These are phyloP conservation scores for Australoheros scitulus DNA, from an alignment of 2,113 vertebrate species.

Conservation along the genomic window DNA sequence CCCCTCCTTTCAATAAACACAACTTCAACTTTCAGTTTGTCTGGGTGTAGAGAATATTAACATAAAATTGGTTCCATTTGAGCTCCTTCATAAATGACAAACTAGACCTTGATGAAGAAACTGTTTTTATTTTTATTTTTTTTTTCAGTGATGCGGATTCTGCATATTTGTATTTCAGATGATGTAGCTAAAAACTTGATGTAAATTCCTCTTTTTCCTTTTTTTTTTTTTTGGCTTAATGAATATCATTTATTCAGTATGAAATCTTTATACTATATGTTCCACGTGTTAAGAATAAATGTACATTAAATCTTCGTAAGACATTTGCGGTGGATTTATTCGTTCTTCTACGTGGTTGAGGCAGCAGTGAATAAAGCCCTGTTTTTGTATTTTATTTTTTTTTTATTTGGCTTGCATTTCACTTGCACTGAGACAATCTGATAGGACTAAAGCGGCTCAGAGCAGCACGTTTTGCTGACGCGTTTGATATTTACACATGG, in stretches of 20 bases:
- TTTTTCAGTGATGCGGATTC: constrained; percentile 92
- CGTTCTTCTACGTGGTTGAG: not conserved
- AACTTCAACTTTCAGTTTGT: constrained; percentile 87
- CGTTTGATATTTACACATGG: not conserved
- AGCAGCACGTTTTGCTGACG: not conserved
- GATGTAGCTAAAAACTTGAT: constrained; percentile 99
- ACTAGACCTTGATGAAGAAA: constrained; percentile 88
- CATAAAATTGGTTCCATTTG: constrained; percentile 84
- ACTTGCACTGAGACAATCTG: not conserved
- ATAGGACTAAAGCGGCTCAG: not conserved
- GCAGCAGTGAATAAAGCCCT: not conserved
- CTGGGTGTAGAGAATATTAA: constrained; percentile 85
- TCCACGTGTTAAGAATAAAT: constrained; percentile 99
- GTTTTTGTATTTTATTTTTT: not conserved
- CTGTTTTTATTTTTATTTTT: constrained; percentile 75
- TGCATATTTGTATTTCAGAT: constrained; percentile 99
- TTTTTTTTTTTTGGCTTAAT: constrained; percentile 95
- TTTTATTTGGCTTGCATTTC: not conserved
- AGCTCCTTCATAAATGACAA: constrained; percentile 84
- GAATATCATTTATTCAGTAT: constrained; percentile 99
- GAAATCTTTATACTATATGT: constrained; percentile 99
- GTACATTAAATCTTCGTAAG: constrained; percentile 99
- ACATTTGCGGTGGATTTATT: constrained; percentile 78
- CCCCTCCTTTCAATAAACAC: constrained; percentile 68
- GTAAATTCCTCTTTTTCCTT: constrained; percentile 97